Conservation (phyloP, 2,888 invertebrate species). For the Camptogramma bilineatum region DNA sequence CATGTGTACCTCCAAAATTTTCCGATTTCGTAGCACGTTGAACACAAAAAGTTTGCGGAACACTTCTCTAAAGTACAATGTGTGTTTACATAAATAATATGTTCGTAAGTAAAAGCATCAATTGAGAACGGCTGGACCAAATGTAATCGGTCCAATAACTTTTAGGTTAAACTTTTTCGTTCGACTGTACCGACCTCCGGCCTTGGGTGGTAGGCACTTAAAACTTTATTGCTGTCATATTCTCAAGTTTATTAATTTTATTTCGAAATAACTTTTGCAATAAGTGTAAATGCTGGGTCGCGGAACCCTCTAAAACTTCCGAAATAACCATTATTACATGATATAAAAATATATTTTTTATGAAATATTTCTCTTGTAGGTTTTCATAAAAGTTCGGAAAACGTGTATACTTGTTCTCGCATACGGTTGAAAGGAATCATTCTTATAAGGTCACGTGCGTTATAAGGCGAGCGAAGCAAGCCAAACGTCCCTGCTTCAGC, state of each 20-base stretch:
- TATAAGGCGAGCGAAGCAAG: no score
- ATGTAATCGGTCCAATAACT: no score
- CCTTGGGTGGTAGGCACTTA: neutral
- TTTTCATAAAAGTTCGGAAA: neutral
- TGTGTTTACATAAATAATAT: no score
- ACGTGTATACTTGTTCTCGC: neutral
- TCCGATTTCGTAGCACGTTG: no score
- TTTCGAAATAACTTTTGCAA: slow-evolving; percentile 1
- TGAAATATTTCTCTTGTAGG: neutral
- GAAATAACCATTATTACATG: neutral
- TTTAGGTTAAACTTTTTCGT: neutral
- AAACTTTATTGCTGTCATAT: slow-evolving; percentile 3
- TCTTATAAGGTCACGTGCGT: no score
- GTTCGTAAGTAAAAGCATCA: no score
- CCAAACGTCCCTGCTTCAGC: no score
- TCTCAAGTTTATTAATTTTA: slow-evolving; percentile 1
- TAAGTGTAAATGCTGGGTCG: neutral
- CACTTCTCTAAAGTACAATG: no score
- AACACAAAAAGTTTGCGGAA: no score
- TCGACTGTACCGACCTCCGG: neutral
- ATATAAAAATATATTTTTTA: neutral
- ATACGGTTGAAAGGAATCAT: no score
- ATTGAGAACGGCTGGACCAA: no score
- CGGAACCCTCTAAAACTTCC: neutral
- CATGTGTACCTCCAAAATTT: no score